Percentiles rank a stretch among this genome's conserved stretches.
phyloP scores from a whole-genome alignment of 1,140 invertebrate genomes.

The Lineus longissimus region DNA sequence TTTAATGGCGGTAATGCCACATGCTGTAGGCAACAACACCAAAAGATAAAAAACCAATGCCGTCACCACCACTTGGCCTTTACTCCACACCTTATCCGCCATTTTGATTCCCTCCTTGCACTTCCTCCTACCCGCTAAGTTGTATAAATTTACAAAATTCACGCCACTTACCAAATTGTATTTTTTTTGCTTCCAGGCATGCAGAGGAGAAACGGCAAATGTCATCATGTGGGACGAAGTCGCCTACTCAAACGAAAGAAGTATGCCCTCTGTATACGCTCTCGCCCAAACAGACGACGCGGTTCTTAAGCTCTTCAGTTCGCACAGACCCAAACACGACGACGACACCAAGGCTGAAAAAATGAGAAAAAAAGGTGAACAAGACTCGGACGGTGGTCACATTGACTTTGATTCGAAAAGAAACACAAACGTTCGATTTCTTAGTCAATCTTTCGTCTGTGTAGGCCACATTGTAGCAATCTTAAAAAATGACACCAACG shows the following conservation, averaged over 20 bases:
- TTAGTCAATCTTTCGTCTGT: background rate
- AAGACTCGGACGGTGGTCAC: background rate
- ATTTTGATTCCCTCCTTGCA: background rate
- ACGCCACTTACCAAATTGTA: background rate
- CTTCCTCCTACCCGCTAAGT: background rate
- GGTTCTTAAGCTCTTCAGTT: background rate
- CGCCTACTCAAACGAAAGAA: background rate
- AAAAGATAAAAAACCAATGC: background rate
- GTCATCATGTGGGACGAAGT: constrained; percentile 1
- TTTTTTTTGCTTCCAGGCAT: background rate
- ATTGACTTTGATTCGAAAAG: background rate
- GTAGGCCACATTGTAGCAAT: background rate
- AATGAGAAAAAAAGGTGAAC: background rate
- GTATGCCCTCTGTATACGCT: background rate
- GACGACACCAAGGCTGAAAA: background rate
- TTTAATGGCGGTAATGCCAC: background rate
- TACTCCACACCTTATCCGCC: background rate
- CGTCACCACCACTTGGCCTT: background rate
- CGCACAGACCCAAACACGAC: background rate
- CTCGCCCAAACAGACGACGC: background rate
- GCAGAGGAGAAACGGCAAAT: background rate
- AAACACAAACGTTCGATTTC: background rate
- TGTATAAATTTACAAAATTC: background rate
- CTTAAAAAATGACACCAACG: background rate
- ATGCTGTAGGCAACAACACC: background rate